These are phyloP conservation scores for Paralvinella palmiformis DNA, from an alignment of 1,140 invertebrate genomes.

Conservation along the genomic window DNA sequence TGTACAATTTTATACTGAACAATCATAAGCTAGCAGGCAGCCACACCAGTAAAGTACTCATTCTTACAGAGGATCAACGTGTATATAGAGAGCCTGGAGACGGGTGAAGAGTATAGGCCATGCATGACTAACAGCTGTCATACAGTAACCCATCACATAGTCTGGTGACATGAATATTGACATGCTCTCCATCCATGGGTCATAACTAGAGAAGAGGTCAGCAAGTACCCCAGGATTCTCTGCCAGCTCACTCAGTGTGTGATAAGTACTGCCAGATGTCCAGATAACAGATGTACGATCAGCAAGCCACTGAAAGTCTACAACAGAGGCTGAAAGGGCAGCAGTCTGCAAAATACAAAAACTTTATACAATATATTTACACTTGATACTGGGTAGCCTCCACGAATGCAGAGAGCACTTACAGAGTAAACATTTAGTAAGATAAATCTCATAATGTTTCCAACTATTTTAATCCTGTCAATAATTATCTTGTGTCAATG, in stretches of 20 bases:
- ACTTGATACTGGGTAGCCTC: too few relatives aligned
- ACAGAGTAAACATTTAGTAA: too few relatives aligned
- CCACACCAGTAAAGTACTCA: too few relatives aligned
- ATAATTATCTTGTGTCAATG: too few relatives aligned
- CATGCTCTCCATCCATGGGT: conserved; percentile 77
- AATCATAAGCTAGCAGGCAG: too few relatives aligned
- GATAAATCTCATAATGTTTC: too few relatives aligned
- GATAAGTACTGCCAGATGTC: conserved; percentile 52
- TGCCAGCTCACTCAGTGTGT: conserved; percentile 14
- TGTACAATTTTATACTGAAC: too few relatives aligned
- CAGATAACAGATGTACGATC: conserved; percentile 85
- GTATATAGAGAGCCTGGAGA: conserved; percentile 80
- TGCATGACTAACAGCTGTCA: conserved; percentile 73
- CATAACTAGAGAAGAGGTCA: conserved; percentile 17
- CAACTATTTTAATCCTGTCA: too few relatives aligned
- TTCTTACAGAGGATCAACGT: conserved; percentile 84
- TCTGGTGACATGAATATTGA: conserved; percentile 70
- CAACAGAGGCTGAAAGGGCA: conserved; percentile 54
- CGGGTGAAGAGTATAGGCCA: conserved; percentile 93
- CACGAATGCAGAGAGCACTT: too few relatives aligned
- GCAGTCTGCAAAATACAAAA: conserved; percentile 32
- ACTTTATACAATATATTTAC: too few relatives aligned
- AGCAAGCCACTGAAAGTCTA: conserved; percentile 90
- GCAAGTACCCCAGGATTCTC: conserved; percentile 9
- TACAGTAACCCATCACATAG: conserved; percentile 65